phyloP scores from a whole-genome alignment of 2,797 vertebrate genomes.

The Chaenodraco wilsoni region DNA sequence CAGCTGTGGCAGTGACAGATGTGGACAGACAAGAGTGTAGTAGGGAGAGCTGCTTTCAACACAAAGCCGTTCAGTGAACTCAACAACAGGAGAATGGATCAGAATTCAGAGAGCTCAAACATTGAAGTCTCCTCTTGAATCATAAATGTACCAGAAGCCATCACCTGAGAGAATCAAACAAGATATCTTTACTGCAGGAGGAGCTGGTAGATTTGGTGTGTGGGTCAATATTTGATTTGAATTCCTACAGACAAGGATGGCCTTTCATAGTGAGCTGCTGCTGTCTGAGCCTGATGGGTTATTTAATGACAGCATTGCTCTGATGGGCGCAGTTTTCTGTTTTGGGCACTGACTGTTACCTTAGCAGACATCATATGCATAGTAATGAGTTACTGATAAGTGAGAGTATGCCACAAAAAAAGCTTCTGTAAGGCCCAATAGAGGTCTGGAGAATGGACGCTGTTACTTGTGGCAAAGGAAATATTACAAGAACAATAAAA shows the following conservation, averaged over 20 bases:
- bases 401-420: background rate
- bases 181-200: background rate
- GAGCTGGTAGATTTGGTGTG: background rate
- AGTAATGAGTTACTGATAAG: background rate
- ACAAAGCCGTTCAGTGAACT: slow-evolving; percentile 41
- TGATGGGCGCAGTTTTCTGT: background rate
- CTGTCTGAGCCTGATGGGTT: slow-evolving; percentile 18
- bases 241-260: slow-evolving; percentile 36
- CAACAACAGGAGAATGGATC: slow-evolving; percentile 39
- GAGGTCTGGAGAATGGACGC: background rate
- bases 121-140: slow-evolving; percentile 39
- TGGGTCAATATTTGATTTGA: slow-evolving; percentile 36
- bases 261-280: slow-evolving; percentile 38
- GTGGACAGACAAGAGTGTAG: slow-evolving; percentile 43
- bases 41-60: slow-evolving; percentile 35
- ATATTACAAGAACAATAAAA: background rate
- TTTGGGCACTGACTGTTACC: background rate
- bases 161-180: background rate
- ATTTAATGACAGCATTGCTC: background rate
- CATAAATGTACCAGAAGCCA: slow-evolving; percentile 20
- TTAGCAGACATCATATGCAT: slow-evolving; percentile 5
- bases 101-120: slow-evolving; percentile 43
- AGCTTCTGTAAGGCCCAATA: background rate
- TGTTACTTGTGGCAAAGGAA: background rate
- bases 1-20: slow-evolving; percentile 62